A percentile compares a stretch with the other conserved stretches of the same genome.
Conservation (phyloP, 1,140 invertebrate genomes). For the Ostrea edulis region DNA sequence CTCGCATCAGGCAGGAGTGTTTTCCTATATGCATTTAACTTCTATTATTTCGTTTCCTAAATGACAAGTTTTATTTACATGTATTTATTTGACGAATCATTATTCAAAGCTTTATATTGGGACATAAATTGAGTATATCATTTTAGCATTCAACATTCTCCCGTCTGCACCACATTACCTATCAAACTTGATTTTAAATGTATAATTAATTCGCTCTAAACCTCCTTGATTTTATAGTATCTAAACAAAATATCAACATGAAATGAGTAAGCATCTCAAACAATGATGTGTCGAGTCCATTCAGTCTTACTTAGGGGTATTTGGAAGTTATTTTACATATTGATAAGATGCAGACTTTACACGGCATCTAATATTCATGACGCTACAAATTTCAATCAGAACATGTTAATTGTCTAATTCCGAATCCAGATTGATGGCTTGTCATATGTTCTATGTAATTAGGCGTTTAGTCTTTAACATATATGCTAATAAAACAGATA, state of each 20-base stretch:
- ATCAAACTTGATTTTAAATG: no score
- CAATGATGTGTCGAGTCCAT: not conserved
- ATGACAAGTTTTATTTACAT: no score
- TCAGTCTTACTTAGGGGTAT: constrained; percentile 3
- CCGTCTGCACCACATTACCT: no score
- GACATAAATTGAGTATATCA: no score
- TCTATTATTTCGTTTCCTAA: no score
- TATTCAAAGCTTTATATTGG: no score
- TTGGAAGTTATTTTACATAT: not conserved
- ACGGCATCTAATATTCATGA: not conserved
- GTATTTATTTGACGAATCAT: no score
- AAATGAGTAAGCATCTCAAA: constrained; percentile 23
- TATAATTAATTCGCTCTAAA: no score
- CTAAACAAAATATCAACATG: not conserved
- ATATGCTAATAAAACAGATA: constrained; percentile 7
- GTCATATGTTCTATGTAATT: constrained; percentile 36
- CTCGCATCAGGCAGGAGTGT: no score
- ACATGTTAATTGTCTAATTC: not conserved
- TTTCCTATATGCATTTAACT: no score
- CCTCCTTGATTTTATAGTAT: not conserved
- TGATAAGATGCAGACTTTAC: not conserved
- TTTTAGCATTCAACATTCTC: no score
- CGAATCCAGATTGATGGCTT: constrained; percentile 11
- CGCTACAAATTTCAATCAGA: not conserved
- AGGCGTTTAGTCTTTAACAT: constrained; percentile 21